A percentile compares a stretch with the other conserved stretches of the same genome.
Evolutionary conservation across 2,113 vertebrate genomes (phyloP).

Genomic region (Ifrita kowaldi): DNA sequence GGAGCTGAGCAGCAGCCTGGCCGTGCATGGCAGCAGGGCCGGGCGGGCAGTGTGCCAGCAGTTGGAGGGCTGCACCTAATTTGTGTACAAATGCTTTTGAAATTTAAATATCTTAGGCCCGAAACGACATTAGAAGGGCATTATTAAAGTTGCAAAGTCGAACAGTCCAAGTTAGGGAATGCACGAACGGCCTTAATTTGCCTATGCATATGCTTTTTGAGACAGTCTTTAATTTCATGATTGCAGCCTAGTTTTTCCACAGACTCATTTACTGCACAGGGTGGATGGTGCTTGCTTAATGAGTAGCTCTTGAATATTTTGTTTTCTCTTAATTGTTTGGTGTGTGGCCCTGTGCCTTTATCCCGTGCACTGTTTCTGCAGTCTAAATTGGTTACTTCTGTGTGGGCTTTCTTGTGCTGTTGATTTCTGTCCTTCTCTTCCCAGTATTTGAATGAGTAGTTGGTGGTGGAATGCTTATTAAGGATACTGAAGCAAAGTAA

Average conservation of each 20-base stretch:
- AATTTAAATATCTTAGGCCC: background rate
- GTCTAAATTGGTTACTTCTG: background rate
- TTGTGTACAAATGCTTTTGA: constrained; percentile 25
- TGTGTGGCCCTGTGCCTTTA: constrained; percentile 23
- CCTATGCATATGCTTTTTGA: background rate
- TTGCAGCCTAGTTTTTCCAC: constrained; percentile 22
- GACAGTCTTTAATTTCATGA: constrained; percentile 37
- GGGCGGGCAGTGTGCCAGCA: background rate
- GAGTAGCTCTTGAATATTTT: constrained; percentile 42
- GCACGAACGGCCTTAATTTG: background rate
- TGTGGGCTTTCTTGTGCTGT: background rate
- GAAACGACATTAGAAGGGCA: background rate
- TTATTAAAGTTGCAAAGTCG: constrained; percentile 1
- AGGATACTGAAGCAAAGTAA: background rate
- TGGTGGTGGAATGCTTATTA: background rate
- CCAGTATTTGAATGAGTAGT: background rate
- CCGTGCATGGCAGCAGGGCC: background rate
- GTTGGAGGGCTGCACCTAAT: background rate
- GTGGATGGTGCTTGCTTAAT: constrained; percentile 31
- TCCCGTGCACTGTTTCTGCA: background rate
- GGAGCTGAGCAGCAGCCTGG: background rate
- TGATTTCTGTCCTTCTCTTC: background rate
- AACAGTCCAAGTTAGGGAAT: background rate
- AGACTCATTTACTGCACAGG: constrained; percentile 1
- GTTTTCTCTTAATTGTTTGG: constrained; percentile 27